Conservation (phyloP, 2,888 invertebrate genomes). For the Dryobotodes eremita region DNA sequence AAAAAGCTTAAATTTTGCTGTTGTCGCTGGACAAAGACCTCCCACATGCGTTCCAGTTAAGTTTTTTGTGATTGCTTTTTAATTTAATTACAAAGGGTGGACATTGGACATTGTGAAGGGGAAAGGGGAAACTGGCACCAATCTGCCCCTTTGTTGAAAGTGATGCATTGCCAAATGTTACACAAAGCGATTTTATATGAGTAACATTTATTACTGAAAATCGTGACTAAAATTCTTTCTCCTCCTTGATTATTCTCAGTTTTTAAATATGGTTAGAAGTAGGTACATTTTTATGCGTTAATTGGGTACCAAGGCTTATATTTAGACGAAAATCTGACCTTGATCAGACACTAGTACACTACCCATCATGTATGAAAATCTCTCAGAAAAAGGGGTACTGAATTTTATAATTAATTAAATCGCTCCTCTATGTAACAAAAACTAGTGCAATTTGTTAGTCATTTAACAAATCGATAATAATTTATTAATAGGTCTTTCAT, state of each 20-base stretch:
- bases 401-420: slow-evolving; percentile 9
- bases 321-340: not conserved
- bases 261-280: not conserved
- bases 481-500: slow-evolving; percentile 55
- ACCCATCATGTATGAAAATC: too few relatives aligned
- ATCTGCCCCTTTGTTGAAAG: slow-evolving; percentile 27
- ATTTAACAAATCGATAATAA: slow-evolving; percentile 41
- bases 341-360: too few relatives aligned
- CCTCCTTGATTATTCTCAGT: not conserved
- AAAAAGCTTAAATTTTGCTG: slow-evolving; percentile 2
- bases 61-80: slow-evolving; percentile 44
- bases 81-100: slow-evolving; percentile 42
- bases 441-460: not conserved
- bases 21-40: not conserved
- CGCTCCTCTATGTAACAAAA: not conserved
- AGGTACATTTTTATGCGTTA: not conserved
- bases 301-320: not conserved
- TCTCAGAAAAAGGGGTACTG: not conserved
- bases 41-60: slow-evolving; percentile 27
- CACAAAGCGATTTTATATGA: slow-evolving; percentile 42
- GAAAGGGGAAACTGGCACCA: slow-evolving; percentile 29
- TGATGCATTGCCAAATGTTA: slow-evolving; percentile 41
- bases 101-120: slow-evolving; percentile 13
- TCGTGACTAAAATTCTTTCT: slow-evolving; percentile 23
- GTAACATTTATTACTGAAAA: slow-evolving; percentile 21